Evolutionary conservation across 2,113 vertebrate species (phyloP), one percentile per base, ranked within the genome.

Genomic region (Alligator sinensis): DNA sequence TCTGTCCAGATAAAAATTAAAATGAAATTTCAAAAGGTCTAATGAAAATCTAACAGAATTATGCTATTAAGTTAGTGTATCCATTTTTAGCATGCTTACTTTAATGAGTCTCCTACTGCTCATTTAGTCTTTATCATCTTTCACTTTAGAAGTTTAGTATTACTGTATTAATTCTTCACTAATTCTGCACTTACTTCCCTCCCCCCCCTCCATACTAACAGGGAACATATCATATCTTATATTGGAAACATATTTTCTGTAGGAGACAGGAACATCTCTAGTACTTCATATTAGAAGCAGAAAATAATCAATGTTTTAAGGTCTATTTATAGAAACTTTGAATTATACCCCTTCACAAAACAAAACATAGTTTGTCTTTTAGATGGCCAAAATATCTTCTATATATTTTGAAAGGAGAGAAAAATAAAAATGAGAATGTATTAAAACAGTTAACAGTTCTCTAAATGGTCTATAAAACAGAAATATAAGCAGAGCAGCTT

Each of bases 391-490:
- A 58, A 57, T 79, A 27, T 15, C 47, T 22, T 70, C 59, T 57
- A 28, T 92, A 72, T 94, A 59, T 94, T 92, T 58, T 79, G 82
- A 64, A 74, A 92, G 79, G 62, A 86, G 87, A 62, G 59, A 62
- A 90, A 88, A 92, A 95, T 94, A 95, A 96, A 47, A 93, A 96
- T 95, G 88, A 91, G 96, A 95, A 97, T 97, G 84, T 47, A 47
- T 47, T 47, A 47, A 47, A 47, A 47, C 47, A 47, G 47, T 47
- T 47, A 47, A 47, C 47, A 47, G 47, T 96, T 96, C 88, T 86
- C 92, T 97, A 96, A 95, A 89, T 96, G 87, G 90, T 95, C 86
- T 82, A 96, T 96, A 97, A 97, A 97, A 90, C 89, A 95, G 47
- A 47, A 95, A 85, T 84, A 95, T 96, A 94, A 96, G 91, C 89